Conservation (phyloP, 2,797 vertebrate genomes). For the Periophthalmus magnuspinnatus region DNA sequence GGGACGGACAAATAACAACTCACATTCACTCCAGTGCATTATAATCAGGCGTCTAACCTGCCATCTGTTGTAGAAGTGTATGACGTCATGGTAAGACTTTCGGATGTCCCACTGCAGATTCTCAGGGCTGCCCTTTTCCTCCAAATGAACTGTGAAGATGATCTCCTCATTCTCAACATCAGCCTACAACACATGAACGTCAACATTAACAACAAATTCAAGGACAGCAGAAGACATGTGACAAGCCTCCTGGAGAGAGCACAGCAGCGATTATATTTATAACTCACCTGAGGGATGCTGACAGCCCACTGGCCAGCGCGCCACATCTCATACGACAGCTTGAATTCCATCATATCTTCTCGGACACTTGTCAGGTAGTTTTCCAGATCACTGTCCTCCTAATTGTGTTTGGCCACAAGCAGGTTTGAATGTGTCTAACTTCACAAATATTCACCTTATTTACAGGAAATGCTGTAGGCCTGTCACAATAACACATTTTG, state of each 20-base stretch:
- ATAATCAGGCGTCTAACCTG: conserved; percentile 58
- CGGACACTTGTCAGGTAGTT: conserved; percentile 59
- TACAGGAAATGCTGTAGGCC: conserved; percentile 1
- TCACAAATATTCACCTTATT: conserved; percentile 15
- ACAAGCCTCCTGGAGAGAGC: conserved; percentile 42
- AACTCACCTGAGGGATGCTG: conserved; percentile 75
- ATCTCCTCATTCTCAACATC: conserved; percentile 58
- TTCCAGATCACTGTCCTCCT: conserved; percentile 72
- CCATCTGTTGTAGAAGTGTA: conserved; percentile 70
- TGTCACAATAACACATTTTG: no score
- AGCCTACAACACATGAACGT: conserved; percentile 58
- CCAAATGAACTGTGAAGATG: conserved; percentile 74
- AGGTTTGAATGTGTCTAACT: conserved; percentile 28
- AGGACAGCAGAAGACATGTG: conserved; percentile 38
- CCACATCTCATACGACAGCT: conserved; percentile 83
- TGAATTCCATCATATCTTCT: conserved; percentile 80
- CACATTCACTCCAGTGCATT: not conserved
- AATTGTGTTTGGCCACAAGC: conserved; percentile 33
- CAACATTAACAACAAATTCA: conserved; percentile 36
- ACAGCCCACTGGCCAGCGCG: conserved; percentile 73
- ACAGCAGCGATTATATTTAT: conserved; percentile 36
- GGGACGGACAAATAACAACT: not conserved
- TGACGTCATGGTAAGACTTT: conserved; percentile 71
- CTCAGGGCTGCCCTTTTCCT: conserved; percentile 73
- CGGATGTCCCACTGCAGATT: conserved; percentile 79